Conservation (phyloP, 2,113 vertebrate species). For the Danionella cerebrum region DNA sequence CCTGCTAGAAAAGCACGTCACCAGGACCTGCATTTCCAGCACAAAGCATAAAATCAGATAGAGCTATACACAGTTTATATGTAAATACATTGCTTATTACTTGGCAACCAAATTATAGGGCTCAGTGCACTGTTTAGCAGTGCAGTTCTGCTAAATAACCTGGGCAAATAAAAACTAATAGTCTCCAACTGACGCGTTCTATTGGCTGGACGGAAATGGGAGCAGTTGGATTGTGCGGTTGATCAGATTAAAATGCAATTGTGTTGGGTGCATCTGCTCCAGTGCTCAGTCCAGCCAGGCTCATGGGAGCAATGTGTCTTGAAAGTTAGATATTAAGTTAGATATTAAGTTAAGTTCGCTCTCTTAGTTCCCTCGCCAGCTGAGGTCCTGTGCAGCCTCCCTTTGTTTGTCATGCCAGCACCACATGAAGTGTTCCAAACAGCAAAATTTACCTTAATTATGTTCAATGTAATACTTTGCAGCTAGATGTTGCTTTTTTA, state of each 20-base stretch:
- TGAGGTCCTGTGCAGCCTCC: no score
- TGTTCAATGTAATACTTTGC: no score
- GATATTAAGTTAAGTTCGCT: background rate
- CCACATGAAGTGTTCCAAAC: no score
- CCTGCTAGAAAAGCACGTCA: background rate
- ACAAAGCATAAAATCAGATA: background rate
- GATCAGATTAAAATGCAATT: constrained; percentile 27
- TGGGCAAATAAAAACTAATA: constrained; percentile 11
- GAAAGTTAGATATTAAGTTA: constrained; percentile 1
- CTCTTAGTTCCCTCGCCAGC: constrained; percentile 8
- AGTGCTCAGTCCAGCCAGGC: background rate
- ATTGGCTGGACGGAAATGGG: background rate
- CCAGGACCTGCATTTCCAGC: background rate
- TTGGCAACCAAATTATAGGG: background rate
- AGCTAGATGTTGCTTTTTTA: no score
- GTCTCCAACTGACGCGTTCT: background rate
- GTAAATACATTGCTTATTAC: constrained; percentile 1
- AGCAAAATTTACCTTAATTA: no score
- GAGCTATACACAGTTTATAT: background rate
- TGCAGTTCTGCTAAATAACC: constrained; percentile 2
- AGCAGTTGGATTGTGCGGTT: constrained; percentile 3
- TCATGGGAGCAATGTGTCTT: constrained; percentile 14
- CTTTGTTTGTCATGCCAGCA: no score
- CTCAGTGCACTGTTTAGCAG: background rate
- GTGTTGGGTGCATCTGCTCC: constrained; percentile 20